These are phyloP conservation scores for Paratrypauchen microcephalus DNA, from an alignment of 2,797 vertebrate species.

Conservation along the genomic window DNA sequence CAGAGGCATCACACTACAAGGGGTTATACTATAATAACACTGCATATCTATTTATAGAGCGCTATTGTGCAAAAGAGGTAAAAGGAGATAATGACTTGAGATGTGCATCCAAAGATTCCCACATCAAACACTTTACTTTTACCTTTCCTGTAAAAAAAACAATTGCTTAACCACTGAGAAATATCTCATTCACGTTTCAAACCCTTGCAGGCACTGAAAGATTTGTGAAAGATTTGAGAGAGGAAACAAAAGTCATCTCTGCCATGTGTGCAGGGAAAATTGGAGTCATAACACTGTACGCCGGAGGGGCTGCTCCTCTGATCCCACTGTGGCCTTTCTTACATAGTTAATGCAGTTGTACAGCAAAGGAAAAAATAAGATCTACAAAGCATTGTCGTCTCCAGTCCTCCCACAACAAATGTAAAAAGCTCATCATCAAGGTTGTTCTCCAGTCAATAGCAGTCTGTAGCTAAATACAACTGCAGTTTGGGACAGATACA, in stretches of 20 bases:
- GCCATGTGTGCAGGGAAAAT: slow-evolving; percentile 28
- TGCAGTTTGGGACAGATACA: slow-evolving; percentile 13
- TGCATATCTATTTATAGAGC: neutral
- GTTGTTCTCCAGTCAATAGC: slow-evolving; percentile 68
- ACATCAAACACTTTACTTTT: slow-evolving; percentile 16
- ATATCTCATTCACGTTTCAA: neutral
- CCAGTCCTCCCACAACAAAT: slow-evolving; percentile 68
- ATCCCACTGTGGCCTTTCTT: slow-evolving; percentile 47
- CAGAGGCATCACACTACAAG: neutral
- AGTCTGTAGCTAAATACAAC: slow-evolving; percentile 73
- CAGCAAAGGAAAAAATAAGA: slow-evolving; percentile 24
- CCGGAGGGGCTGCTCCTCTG: slow-evolving; percentile 38
- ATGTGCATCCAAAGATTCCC: slow-evolving; percentile 5
- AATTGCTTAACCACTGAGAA: neutral
- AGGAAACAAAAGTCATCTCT: slow-evolving; percentile 9
- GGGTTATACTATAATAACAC: neutral
- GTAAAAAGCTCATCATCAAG: slow-evolving; percentile 54
- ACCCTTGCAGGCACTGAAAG: slow-evolving; percentile 15
- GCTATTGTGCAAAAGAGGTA: slow-evolving; percentile 1
- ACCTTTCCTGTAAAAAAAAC: neutral
- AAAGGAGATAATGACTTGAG: neutral
- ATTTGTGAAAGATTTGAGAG: slow-evolving; percentile 5
- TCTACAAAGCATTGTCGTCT: slow-evolving; percentile 59
- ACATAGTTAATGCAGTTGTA: slow-evolving; percentile 43
- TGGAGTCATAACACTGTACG: slow-evolving; percentile 33